These are phyloP conservation scores for Dicyrtoma fusca DNA, from an alignment of 2,888 invertebrate genomes.

Conservation along the genomic window DNA sequence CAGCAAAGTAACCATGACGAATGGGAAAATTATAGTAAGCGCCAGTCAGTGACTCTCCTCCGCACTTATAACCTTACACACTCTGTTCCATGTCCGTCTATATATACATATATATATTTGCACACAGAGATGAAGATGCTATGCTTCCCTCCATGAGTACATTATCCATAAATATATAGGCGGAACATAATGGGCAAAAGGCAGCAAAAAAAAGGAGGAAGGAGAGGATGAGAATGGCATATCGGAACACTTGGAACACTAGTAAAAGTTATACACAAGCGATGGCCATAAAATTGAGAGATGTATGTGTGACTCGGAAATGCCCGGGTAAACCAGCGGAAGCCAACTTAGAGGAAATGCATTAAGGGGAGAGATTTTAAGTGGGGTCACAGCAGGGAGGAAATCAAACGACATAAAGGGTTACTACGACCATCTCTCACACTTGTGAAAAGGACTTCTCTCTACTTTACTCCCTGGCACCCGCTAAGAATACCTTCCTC, in stretches of 20 bases:
- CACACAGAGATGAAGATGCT: conserved; percentile 6
- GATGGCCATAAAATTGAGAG: conserved; percentile 56
- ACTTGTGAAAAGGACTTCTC: conserved; percentile 27
- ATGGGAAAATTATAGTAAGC: conserved; percentile 50
- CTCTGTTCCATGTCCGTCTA: not conserved
- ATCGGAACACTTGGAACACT: conserved; percentile 24
- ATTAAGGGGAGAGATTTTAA: conserved; percentile 54
- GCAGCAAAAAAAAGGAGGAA: not conserved
- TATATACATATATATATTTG: not conserved
- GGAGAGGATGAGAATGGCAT: conserved; percentile 21
- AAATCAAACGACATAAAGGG: conserved; percentile 50
- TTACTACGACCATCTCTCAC: conserved; percentile 38
- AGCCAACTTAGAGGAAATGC: conserved; percentile 55
- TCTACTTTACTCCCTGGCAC: conserved; percentile 10
- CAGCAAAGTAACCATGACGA: conserved; percentile 53
- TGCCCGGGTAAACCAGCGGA: conserved; percentile 56
- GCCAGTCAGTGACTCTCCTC: conserved; percentile 36
- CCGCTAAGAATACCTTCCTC: conserved; percentile 31
- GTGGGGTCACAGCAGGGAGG: conserved; percentile 56
- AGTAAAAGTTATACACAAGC: conserved; percentile 20
- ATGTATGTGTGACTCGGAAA: conserved; percentile 54
- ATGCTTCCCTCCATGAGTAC: not conserved
- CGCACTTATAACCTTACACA: not conserved
- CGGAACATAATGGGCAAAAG: not conserved
- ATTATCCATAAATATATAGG: conserved; percentile 1